Conservation (phyloP, 2,113 vertebrate species). For the Poeciliopsis retropinna region DNA sequence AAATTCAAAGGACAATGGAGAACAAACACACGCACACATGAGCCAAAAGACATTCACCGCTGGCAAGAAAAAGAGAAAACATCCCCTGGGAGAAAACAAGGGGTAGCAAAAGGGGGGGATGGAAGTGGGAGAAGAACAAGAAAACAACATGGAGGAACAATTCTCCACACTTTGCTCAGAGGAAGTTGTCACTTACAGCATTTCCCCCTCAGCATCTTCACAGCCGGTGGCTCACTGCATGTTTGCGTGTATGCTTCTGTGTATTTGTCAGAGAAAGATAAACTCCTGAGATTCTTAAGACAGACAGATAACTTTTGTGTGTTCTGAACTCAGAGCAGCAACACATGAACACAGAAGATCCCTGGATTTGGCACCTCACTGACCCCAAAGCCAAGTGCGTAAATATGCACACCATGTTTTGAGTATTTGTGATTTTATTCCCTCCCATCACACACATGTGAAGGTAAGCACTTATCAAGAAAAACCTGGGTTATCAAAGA, state of each 20-base stretch:
- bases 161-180: constrained; percentile 57
- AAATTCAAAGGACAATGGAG: constrained; percentile 71
- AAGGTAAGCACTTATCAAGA: constrained; percentile 12
- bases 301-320: not conserved
- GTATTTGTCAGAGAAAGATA: not conserved
- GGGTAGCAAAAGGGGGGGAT: constrained; percentile 29
- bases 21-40: constrained; percentile 43
- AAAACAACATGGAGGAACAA: constrained; percentile 31
- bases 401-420: not conserved
- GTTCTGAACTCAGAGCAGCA: constrained; percentile 34
- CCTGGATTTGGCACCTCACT: constrained; percentile 13
- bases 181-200: constrained; percentile 63
- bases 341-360: not conserved
- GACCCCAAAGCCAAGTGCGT: constrained; percentile 16
- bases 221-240: constrained; percentile 57
- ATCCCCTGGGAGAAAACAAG: constrained; percentile 58
- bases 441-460: not conserved
- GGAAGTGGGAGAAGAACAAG: constrained; percentile 24
- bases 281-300: not conserved
- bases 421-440: not conserved
- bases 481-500: constrained; percentile 26
- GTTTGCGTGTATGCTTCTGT: constrained; percentile 23
- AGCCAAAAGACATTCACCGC: constrained; percentile 42
- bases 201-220: constrained; percentile 48
- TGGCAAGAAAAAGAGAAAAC: constrained; percentile 46